Base-by-base conservation (phyloP, 37 sponge, comb jelly and placozoan genomes). In the Theonella swinhoei region DNA sequence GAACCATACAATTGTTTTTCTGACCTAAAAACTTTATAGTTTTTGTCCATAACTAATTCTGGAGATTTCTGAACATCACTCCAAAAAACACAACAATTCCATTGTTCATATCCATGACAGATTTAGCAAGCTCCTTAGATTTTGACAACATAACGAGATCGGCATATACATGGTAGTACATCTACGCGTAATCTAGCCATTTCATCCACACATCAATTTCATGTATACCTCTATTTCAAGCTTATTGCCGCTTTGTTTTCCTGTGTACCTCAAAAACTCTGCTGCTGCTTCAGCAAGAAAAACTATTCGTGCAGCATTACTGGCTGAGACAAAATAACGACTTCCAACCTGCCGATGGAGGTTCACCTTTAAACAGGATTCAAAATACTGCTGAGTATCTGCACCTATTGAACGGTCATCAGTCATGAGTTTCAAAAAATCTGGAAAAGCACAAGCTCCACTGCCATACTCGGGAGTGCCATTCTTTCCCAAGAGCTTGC, bases 121-220 rank as follows among this genome's bases (percentile, higher is more conserved):
- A 62, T 3, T 62, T 36, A 9, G 22, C 38, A 61, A 78, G 79
- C 8, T 63, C 64, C 30, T 59, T 78, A 1, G 79, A 78, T 33
- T 78, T 78, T 23, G 64, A 61, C 33, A 78, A 78, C 79, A 78
- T 78, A 11, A 63, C 41, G 2, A 78, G 66, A 29, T 78, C 66
- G 24, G 79, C 64, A 63, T 78, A 78, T 9, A 78, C 33, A 26
- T 78, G 79, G 38, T 78, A 78, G 63, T 62, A 63, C 79, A 78
- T 78, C 29, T 29, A 28, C 74, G 1, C 30, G 43, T 29, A 78
- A 26, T 41, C 68, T 72, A 11, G 78, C 85, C n/a, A n/a, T 37
- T 85, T 75, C 31, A 71, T 42, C 42, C 68, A 59, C 20, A 22
- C 20, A 22, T 20, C 19, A 59, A 20, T 59, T 59, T 59, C 14